Conservation (phyloP, 2,113 vertebrate genomes). For the Menidia beryllina region DNA sequence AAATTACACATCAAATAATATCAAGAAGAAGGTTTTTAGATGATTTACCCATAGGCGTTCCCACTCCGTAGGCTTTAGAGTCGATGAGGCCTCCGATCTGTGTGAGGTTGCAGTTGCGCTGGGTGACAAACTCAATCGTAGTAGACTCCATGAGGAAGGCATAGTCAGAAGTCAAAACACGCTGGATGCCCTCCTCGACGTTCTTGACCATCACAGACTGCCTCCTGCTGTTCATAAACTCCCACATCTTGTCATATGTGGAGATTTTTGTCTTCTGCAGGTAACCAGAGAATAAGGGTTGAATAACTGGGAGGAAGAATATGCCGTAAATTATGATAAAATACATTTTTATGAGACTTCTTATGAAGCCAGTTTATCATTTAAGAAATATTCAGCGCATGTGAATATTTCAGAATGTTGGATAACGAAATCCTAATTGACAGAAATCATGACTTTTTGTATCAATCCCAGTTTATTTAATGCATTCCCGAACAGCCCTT, state of each 20-base stretch:
- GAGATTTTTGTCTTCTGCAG: conserved; percentile 97
- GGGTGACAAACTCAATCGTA: conserved; percentile 97
- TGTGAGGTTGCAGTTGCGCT: conserved; percentile 97
- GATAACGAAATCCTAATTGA: too few species aligned
- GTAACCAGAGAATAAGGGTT: neutral
- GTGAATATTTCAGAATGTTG: too few species aligned
- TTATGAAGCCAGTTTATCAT: neutral
- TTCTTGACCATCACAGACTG: conserved; percentile 96
- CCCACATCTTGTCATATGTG: conserved; percentile 99
- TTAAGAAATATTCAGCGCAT: too few species aligned
- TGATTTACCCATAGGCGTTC: conserved; percentile 95
- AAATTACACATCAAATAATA: neutral
- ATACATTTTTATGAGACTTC: neutral
- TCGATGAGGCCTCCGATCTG: conserved; percentile 97
- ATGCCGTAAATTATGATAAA: too few species aligned
- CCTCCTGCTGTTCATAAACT: conserved; percentile 97
- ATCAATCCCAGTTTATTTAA: too few species aligned
- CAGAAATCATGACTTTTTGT: too few species aligned
- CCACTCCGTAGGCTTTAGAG: conserved; percentile 97
- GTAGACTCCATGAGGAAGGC: conserved; percentile 99
- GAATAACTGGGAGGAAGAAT: too few species aligned
- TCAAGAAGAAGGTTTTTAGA: conserved; percentile 7
- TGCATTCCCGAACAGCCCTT: too few species aligned
- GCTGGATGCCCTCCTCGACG: conserved; percentile 95
- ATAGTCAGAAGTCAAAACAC: conserved; percentile 95